These are phyloP conservation scores for Anthonomus grandis DNA, from an alignment of 1,140 invertebrate genomes.

Conservation along the genomic window DNA sequence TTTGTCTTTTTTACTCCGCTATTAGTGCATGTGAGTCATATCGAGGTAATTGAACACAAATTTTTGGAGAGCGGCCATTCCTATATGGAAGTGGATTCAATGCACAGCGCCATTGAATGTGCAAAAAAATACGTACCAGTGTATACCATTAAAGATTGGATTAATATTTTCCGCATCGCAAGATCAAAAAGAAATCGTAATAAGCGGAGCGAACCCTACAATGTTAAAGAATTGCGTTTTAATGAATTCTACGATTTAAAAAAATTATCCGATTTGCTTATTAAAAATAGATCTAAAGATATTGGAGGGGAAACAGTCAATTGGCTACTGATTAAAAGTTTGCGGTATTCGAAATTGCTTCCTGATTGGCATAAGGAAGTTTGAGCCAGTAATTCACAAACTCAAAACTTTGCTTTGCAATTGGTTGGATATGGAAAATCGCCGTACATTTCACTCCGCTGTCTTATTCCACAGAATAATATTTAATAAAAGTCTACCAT, in stretches of 20 bases:
- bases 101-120: constrained; percentile 14
- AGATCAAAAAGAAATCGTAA: background rate
- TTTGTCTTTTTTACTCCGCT: too few species aligned
- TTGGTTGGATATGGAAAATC: too few species aligned
- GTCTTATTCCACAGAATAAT: too few species aligned
- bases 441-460: too few species aligned
- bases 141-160: constrained; percentile 16
- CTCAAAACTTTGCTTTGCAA: too few species aligned
- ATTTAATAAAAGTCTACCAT: too few species aligned
- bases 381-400: too few species aligned
- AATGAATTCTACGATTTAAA: constrained; percentile 10
- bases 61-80: constrained; percentile 13
- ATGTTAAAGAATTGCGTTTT: constrained; percentile 7
- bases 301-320: background rate
- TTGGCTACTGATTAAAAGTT: constrained; percentile 17
- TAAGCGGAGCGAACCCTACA: constrained; percentile 6
- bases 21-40: too few species aligned
- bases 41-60: constrained; percentile 15
- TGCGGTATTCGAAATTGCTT: constrained; percentile 15
- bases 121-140: constrained; percentile 16
- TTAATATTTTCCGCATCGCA: constrained; percentile 16
- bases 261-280: background rate
- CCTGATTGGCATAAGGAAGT: too few species aligned
- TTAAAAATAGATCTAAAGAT: background rate
- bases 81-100: constrained; percentile 1